Evolutionary conservation across 2,113 vertebrate species (phyloP), one percentile per base, ranked within the genome.

Genomic region (Chionomys nivalis): DNA sequence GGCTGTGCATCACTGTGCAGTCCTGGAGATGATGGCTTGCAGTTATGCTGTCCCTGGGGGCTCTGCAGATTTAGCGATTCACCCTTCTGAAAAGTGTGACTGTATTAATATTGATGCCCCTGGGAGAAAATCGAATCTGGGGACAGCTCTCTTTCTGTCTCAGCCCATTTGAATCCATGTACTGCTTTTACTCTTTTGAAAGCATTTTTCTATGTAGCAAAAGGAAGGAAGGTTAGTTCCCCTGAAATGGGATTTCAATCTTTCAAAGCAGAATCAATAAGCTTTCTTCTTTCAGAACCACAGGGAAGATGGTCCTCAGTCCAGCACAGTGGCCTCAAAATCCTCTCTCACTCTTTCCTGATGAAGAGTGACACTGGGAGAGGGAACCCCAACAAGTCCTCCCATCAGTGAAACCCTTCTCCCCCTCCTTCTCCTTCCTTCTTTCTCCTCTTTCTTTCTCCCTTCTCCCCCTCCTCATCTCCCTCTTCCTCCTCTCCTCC

Each of bases 41-140:
- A 17, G 95, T 97, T 95, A 96, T 97, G 44, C 19, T 97, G 42
- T 44, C 58, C 91, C 95, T 68, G 78, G 23, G 82, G 4, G 12
- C 73, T 95, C 89, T 55, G 0, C 44, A 95, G 36, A 75, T 96
- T 85, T 85, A 90, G 7, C 2, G 68, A 91, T 82, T 97, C 79
- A 93, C 85, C 4, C 0, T 97, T 79, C 91, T 91, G 63, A 33
- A 96, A n/a, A 94, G 23, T 91, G 42, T 85, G 68, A 93, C 86
- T 96, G 5, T 36, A 77, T 88, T 94, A 92, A 94, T 90, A 98
- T 78, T 95, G 70, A 97, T 97, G 26, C n/a, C 9, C 70, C 11
- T 68, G 55, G 63, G 93, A 87, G 63, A 97, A 94, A 95, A 94
- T 87, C 21, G 78, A 91, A 83, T 89, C 65, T 33, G 52, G 58